Percentiles rank a stretch among this genome's conserved stretches.
Evolutionary conservation across 1,140 invertebrate genomes (phyloP).

Genomic region (Aphis gossypii): DNA sequence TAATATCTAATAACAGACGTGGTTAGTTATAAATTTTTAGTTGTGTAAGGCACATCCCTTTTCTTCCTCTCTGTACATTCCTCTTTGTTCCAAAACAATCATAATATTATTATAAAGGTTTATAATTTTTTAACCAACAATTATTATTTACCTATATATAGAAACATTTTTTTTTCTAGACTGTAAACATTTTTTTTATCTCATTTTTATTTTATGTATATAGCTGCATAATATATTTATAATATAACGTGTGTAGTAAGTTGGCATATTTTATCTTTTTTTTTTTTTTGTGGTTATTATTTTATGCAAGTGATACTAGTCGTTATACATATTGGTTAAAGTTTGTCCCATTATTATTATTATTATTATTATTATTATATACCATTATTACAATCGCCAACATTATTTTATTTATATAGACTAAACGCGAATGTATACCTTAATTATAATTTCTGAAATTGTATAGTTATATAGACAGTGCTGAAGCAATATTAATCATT

Average conservation of each 20-base stretch:
- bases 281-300: constrained; percentile 53
- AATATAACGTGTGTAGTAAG: background rate
- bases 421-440: constrained; percentile 2
- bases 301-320: constrained; percentile 58
- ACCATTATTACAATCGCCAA: background rate
- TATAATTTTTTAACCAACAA: background rate
- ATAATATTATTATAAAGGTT: constrained; percentile 29
- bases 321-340: constrained; percentile 49
- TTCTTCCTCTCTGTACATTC: constrained; percentile 49
- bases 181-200: constrained; percentile 21
- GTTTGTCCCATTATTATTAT: constrained; percentile 22
- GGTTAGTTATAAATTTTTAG: constrained; percentile 24
- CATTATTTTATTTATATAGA: constrained; percentile 3
- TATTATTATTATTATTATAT: constrained; percentile 19
- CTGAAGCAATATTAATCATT: constrained; percentile 57
- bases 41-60: constrained; percentile 24
- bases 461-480: constrained; percentile 37
- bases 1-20: background rate
- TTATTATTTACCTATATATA: constrained; percentile 17
- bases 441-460: background rate
- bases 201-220: constrained; percentile 27
- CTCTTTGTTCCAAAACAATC: background rate
- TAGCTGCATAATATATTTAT: background rate
- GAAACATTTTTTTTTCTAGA: constrained; percentile 22
- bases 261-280: constrained; percentile 26